Percentiles rank a stretch among this genome's conserved stretches.
phyloP scores from a whole-genome alignment of 2,888 invertebrate species.

The Eupithecia subumbrata region DNA sequence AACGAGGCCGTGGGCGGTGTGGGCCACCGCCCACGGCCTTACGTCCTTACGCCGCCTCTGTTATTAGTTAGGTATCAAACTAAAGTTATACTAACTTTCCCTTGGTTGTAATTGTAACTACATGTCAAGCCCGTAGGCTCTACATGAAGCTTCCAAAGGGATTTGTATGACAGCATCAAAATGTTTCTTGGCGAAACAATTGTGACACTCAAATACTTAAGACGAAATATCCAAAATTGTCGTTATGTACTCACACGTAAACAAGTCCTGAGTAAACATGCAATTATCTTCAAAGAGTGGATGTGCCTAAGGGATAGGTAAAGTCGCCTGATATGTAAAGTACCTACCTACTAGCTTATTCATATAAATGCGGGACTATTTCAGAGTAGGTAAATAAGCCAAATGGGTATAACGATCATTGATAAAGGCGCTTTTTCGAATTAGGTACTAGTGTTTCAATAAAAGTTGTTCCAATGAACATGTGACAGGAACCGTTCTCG shows the following conservation, averaged over 20 bases:
- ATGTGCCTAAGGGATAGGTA: background rate
- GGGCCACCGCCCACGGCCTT: too few relatives aligned
- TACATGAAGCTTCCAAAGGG: background rate
- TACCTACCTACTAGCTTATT: background rate
- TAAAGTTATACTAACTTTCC: background rate
- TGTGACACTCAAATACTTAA: background rate
- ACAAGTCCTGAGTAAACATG: constrained; percentile 25
- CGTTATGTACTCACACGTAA: constrained; percentile 21
- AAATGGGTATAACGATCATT: background rate
- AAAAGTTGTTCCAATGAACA: background rate
- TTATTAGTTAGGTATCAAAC: background rate
- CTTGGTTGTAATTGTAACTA: background rate
- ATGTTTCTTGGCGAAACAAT: background rate
- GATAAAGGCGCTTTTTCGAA: background rate
- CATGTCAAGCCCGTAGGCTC: background rate
- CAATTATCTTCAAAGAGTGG: constrained; percentile 26
- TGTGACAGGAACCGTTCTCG: background rate
- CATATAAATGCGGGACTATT: constrained; percentile 13
- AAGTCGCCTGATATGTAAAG: constrained; percentile 2
- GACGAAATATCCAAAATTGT: constrained; percentile 19
- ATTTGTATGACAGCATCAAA: background rate
- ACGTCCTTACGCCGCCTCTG: too few relatives aligned
- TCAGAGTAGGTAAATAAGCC: constrained; percentile 9
- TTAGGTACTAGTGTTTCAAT: background rate
- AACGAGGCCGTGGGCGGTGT: too few relatives aligned